phyloP scores from a whole-genome alignment of 1,140 invertebrate species.

The Heliothis subflexa region DNA sequence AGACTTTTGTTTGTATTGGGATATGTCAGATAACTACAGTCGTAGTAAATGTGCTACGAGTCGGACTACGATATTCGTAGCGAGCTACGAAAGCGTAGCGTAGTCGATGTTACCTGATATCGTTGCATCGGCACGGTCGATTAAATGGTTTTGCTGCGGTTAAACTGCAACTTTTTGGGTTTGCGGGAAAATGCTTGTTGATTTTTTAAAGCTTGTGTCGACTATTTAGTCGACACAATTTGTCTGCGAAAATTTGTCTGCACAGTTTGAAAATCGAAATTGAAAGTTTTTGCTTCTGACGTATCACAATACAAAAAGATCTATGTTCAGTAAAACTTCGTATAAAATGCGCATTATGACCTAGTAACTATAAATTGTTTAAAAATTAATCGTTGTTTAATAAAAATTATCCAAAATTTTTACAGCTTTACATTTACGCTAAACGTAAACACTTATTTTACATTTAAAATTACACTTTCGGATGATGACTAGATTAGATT shows the following conservation, averaged over 20 bases:
- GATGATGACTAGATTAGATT: constrained; percentile 47
- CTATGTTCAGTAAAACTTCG: constrained; percentile 55
- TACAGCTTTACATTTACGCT: constrained; percentile 62
- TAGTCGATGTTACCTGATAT: neutral
- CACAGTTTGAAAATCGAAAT: too few relatives aligned
- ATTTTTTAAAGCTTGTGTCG: neutral
- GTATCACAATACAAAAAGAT: constrained; percentile 17
- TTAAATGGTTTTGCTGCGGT: neutral
- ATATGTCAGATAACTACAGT: neutral
- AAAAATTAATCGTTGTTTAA: constrained; percentile 64
- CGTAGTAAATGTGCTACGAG: constrained; percentile 27
- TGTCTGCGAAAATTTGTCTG: too few relatives aligned
- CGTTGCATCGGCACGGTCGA: neutral
- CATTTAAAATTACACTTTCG: constrained; percentile 47
- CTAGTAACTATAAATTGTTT: constrained; percentile 60
- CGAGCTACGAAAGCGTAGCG: constrained; percentile 11
- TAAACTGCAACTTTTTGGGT: neutral
- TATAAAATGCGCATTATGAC: constrained; percentile 68
- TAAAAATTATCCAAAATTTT: constrained; percentile 62
- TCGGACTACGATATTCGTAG: constrained; percentile 4
- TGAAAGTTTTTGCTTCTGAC: neutral
- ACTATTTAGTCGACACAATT: too few relatives aligned
- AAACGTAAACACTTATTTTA: constrained; percentile 44
- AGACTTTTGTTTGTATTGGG: neutral
- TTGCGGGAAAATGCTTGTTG: neutral